These are phyloP conservation scores for Coccyzus lansbergi DNA, from an alignment of 2,797 vertebrate species.

Conservation along the genomic window DNA sequence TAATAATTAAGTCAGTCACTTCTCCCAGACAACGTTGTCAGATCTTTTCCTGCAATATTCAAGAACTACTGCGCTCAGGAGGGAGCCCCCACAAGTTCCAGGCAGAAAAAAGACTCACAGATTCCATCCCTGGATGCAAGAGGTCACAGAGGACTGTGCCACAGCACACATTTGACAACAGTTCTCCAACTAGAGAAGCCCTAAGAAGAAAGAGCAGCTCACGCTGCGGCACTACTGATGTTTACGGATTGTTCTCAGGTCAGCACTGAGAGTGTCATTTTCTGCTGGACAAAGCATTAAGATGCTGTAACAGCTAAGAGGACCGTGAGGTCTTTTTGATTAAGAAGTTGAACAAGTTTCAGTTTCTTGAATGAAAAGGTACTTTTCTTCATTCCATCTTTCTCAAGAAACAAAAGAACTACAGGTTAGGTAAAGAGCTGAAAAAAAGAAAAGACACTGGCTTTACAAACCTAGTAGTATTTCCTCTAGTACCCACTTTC, in stretches of 20 bases:
- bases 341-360: constrained; percentile 49
- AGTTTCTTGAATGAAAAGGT: constrained; percentile 12
- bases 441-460: constrained; percentile 9
- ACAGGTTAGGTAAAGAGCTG: not conserved
- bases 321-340: not conserved
- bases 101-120: not conserved
- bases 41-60: not conserved
- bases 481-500: not conserved
- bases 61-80: not conserved
- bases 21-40: constrained; percentile 20
- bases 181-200: not conserved
- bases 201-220: not conserved
- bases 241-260: not conserved
- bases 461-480: not conserved
- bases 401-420: not conserved
- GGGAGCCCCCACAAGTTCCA: not conserved
- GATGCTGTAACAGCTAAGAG: not conserved
- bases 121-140: constrained; percentile 23
- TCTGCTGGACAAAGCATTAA: constrained; percentile 19
- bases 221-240: not conserved
- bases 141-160: constrained; percentile 56
- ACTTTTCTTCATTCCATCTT: not conserved
- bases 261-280: not conserved
- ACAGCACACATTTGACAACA: not conserved
- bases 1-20: constrained; percentile 11